Percentiles rank a stretch among this genome's conserved stretches.
Evolutionary conservation across 2,888 invertebrate species (phyloP).

Genomic region (Mythimna lalbum): DNA sequence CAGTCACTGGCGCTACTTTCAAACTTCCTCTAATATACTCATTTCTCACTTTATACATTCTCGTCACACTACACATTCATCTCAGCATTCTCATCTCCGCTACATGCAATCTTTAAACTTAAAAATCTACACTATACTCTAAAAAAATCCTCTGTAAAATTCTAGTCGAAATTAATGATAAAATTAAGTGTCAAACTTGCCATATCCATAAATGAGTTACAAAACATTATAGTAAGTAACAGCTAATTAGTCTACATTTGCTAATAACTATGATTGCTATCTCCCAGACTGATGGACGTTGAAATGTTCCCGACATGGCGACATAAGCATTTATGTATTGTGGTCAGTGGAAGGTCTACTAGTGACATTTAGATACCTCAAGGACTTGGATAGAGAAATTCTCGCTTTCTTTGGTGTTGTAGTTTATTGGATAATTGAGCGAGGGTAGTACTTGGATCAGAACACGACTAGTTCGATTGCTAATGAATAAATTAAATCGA

Average conservation of each 20-base stretch:
- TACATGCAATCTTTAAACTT: too few species aligned
- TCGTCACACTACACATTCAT: too few species aligned
- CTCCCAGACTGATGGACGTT: conserved; percentile 23
- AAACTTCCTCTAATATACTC: too few species aligned
- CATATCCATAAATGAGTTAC: conserved; percentile 4
- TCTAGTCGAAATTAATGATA: too few species aligned
- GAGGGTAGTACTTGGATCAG: background rate
- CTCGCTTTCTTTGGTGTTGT: background rate
- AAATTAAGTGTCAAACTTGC: conserved; percentile 7
- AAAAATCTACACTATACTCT: too few species aligned
- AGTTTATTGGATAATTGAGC: background rate
- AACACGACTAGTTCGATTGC: background rate
- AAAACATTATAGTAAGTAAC: conserved; percentile 18
- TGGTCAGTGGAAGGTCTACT: conserved; percentile 1
- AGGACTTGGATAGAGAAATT: conserved; percentile 16
- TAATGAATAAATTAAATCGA: too few species aligned
- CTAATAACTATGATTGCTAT: conserved; percentile 39
- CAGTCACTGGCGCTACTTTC: too few species aligned
- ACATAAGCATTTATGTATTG: conserved; percentile 14
- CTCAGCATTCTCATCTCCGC: too few species aligned
- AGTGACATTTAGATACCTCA: conserved; percentile 22
- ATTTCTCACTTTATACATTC: too few species aligned
- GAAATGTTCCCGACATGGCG: conserved; percentile 21
- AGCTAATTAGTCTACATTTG: conserved; percentile 22
- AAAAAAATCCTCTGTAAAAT: too few species aligned